Evolutionary conservation across 2,888 invertebrate genomes (phyloP), one percentile per base, ranked within the genome.

Genomic region (Ceriagrion tenellum): DNA sequence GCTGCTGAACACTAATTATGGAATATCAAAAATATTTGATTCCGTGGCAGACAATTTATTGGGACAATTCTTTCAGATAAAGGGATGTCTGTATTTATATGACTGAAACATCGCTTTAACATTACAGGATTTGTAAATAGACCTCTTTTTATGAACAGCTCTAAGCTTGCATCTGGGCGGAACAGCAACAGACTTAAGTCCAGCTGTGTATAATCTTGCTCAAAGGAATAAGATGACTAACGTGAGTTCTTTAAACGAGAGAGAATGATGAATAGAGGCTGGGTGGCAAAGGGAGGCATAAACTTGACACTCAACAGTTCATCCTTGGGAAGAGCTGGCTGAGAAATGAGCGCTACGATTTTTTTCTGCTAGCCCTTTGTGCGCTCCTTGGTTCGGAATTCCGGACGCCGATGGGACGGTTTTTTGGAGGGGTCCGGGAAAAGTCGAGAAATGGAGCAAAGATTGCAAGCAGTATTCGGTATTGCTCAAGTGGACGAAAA

Each of bases 221-320:
- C n/a, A 89, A 89, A 20, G 55, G 55, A 47, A 89, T 55, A n/a
- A 13, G 26, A 89, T 26, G 13, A 12, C 26, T 18, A 20, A n/a
- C 26, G 23, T 18, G 18, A 89, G 47, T n/a, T 55, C 47, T 55
- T 26, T 55, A 26, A 55, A 89, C 55, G 55, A 18, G n/a, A 55
- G n/a, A n/a, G 55, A 47, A 55, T n/a, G 47, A 93, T 40, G 59
- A 47, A 35, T 59, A 47, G 91, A 18, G 91, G 63, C 35, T 23
- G 69, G 81, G 18, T 81, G 30, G 16, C 81, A 35, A 81, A 81
- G 81, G 81, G 18, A 35, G 18, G 69, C 69, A 56, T 47, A 74
- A 74, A 93, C 93, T 69, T 93, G 93, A 69, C 93, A 69, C 93
- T 59, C 69, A 55, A 55, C 69, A 47, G 93, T 93, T 74, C 93